These are phyloP conservation scores for Pionites leucogaster DNA, from an alignment of 2,113 vertebrate genomes.

Conservation along the genomic window DNA sequence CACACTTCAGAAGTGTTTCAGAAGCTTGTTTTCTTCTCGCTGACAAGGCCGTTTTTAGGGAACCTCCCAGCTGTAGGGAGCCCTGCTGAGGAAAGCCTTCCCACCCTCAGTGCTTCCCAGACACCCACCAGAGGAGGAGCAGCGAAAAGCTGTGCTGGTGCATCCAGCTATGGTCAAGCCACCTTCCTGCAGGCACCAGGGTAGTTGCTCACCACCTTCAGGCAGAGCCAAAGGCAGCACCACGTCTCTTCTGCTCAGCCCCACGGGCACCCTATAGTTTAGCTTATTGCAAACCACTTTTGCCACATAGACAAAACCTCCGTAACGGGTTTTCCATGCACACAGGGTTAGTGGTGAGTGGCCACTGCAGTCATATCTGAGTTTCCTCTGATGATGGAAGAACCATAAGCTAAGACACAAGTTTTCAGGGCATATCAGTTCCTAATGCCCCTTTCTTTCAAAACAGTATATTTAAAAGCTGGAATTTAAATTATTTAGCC, in stretches of 20 bases:
- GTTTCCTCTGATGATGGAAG: not conserved
- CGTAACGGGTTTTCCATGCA: not conserved
- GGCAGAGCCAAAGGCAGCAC: not conserved
- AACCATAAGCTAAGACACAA: not conserved
- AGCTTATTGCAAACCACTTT: not conserved
- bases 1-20: conserved; percentile 4
- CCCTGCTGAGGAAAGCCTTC: conserved; percentile 30
- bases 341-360: not conserved
- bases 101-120: not conserved
- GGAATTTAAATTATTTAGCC: not conserved
- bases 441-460: not conserved
- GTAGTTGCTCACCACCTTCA: not conserved
- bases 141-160: not conserved
- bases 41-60: conserved; percentile 32
- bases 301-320: not conserved
- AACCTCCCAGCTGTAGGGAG: conserved; percentile 13
- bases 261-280: rapidly evolving
- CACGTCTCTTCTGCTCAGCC: not conserved
- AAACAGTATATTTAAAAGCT: not conserved
- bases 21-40: conserved; percentile 38
- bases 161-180: not conserved
- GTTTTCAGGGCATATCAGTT: not conserved
- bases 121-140: not conserved
- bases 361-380: not conserved
- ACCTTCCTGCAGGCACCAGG: not conserved